Percentiles rank a stretch among this genome's conserved stretches.
Conservation (phyloP, 1,140 invertebrate species). For the Octopus sinensis region DNA sequence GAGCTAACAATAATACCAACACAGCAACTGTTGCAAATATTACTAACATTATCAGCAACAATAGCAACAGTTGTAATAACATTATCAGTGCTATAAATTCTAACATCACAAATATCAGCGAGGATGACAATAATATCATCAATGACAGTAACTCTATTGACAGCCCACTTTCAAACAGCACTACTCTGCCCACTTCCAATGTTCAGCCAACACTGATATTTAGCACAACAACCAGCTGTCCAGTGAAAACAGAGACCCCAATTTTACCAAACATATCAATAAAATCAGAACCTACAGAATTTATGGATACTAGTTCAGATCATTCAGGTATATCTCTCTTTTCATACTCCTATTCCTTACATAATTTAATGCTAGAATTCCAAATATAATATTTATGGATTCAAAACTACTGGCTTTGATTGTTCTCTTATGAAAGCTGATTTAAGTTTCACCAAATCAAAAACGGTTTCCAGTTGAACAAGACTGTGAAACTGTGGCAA, state of each 20-base stretch:
- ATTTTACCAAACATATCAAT: conserved; percentile 12
- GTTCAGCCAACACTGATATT: conserved; percentile 44
- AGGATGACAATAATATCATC: too few species aligned
- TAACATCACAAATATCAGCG: too few species aligned
- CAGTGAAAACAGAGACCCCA: conserved; percentile 19
- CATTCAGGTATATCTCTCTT: conserved; percentile 25
- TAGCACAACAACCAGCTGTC: conserved; percentile 30
- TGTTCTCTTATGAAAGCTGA: too few species aligned
- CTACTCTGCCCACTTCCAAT: conserved; percentile 25
- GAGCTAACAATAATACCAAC: not conserved
- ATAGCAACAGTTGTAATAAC: not conserved
- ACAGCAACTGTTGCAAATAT: not conserved
- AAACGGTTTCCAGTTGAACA: too few species aligned
- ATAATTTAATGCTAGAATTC: not conserved
- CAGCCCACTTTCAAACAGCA: conserved; percentile 14
- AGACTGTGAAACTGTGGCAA: too few species aligned
- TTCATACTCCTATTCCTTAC: not conserved
- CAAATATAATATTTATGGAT: too few species aligned
- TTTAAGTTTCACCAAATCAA: too few species aligned
- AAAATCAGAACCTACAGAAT: conserved; percentile 40
- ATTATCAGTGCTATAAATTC: too few species aligned
- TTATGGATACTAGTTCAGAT: conserved; percentile 24
- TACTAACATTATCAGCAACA: conserved; percentile 11
- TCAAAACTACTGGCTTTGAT: too few species aligned
- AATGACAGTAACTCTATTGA: too few species aligned